These are phyloP conservation scores for Xyliphius kryptos DNA, from an alignment of 2,113 vertebrate species.

Conservation along the genomic window DNA sequence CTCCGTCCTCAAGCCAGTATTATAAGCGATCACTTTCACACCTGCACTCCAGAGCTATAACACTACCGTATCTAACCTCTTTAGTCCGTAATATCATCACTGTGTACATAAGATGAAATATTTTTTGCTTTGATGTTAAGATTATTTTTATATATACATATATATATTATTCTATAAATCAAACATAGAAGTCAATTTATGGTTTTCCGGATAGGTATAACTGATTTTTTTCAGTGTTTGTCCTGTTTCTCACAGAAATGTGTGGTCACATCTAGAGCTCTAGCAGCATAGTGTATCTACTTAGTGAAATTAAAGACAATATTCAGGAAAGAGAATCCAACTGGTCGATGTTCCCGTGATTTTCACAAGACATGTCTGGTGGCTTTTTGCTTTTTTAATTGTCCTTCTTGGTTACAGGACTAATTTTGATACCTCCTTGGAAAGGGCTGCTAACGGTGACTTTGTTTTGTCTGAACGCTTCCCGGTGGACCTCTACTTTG, in stretches of 20 bases:
- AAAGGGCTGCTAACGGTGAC: too few relatives aligned
- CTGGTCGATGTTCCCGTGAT: background rate
- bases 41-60: constrained; percentile 49
- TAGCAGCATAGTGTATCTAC: background rate
- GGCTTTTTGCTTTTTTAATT: background rate
- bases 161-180: constrained; percentile 11
- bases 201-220: constrained; percentile 50
- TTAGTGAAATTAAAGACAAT: constrained; percentile 30
- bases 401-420: background rate
- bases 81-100: constrained; percentile 67
- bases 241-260: constrained; percentile 48
- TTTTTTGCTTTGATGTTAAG: constrained; percentile 73
- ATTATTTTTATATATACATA: constrained; percentile 65
- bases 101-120: constrained; percentile 64
- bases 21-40: constrained; percentile 61
- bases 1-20: constrained; percentile 79
- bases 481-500: too few relatives aligned
- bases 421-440: too few relatives aligned
- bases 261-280: background rate
- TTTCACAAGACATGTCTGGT: background rate
- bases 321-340: background rate
- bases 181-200: constrained; percentile 1
- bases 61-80: constrained; percentile 61
- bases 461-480: too few relatives aligned
- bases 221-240: constrained; percentile 41